phyloP scores from a whole-genome alignment of 2,113 vertebrate genomes.

The Periophthalmodon schlosseri region DNA sequence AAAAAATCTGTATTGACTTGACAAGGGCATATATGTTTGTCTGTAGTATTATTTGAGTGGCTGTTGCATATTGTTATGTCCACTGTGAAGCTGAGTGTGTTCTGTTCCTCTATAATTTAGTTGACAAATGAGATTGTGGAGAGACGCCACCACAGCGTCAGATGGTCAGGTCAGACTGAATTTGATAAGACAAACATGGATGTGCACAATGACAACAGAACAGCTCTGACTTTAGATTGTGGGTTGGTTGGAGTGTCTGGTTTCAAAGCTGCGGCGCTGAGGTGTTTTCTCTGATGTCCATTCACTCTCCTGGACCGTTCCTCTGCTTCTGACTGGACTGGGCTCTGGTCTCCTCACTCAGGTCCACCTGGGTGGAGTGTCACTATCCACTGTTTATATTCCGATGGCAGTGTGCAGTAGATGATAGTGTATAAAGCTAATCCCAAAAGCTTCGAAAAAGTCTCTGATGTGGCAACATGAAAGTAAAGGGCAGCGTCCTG shows the following conservation, averaged over 20 bases:
- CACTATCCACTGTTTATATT: slow-evolving; percentile 77
- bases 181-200: not conserved
- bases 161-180: no score
- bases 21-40: not conserved
- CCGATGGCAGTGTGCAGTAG: slow-evolving; percentile 71
- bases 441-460: slow-evolving; percentile 58
- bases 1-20: not conserved
- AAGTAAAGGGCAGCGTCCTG: slow-evolving; percentile 67
- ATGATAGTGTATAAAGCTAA: slow-evolving; percentile 74
- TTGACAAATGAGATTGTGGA: not conserved
- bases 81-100: not conserved
- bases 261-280: slow-evolving; percentile 28
- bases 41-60: not conserved
- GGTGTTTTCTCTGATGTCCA: slow-evolving; percentile 61
- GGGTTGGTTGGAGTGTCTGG: slow-evolving; percentile 32
- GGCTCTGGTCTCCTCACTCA: slow-evolving; percentile 63
- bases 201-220: not conserved
- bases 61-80: not conserved
- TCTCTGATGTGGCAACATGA: slow-evolving; percentile 77
- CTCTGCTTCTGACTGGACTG: slow-evolving; percentile 25
- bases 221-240: not conserved
- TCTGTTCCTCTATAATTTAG: not conserved
- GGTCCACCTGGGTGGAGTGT: slow-evolving; percentile 63
- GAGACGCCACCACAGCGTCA: not conserved
- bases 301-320: slow-evolving; percentile 46